Evolutionary conservation across 1,140 invertebrate genomes (phyloP).

Genomic region (Parapsyche elsis): DNA sequence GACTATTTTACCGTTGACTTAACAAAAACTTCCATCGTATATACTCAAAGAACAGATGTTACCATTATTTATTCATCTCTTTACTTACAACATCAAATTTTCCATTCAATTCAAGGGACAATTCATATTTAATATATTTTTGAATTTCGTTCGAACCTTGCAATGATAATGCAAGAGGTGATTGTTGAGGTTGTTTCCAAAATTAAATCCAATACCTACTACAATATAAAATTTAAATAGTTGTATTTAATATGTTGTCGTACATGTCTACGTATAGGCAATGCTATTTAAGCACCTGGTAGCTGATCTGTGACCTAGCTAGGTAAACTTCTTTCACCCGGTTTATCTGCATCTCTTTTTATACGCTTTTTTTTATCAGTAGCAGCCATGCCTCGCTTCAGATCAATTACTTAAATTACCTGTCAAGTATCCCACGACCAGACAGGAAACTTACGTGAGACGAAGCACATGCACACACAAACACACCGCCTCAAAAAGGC

Average conservation of each 20-base stretch:
- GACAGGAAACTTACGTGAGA: conserved; percentile 38
- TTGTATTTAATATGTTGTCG: too few species aligned
- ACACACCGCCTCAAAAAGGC: conserved; percentile 2
- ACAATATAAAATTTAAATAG: too few species aligned
- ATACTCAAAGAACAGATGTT: not conserved
- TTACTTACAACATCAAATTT: too few species aligned
- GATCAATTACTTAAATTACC: conserved; percentile 46
- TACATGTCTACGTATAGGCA: too few species aligned
- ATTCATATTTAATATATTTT: too few species aligned
- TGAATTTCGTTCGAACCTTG: too few species aligned
- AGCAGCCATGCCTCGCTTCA: conserved; percentile 23
- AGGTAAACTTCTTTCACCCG: conserved; percentile 47
- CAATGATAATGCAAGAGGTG: too few species aligned
- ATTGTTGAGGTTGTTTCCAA: too few species aligned
- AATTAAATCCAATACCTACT: too few species aligned
- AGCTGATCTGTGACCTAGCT: conserved; percentile 35
- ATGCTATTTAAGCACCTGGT: not conserved
- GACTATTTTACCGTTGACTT: not conserved
- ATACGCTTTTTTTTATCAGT: conserved; percentile 34
- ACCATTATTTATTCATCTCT: not conserved
- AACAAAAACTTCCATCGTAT: not conserved
- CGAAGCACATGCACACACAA: conserved; percentile 8
- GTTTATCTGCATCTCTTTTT: conserved; percentile 39
- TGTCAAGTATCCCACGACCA: conserved; percentile 43
- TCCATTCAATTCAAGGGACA: too few species aligned